A percentile compares a stretch with the other conserved stretches of the same genome.
phyloP scores from a whole-genome alignment of 2,113 vertebrate genomes.

The Atrichornis clamosus region DNA sequence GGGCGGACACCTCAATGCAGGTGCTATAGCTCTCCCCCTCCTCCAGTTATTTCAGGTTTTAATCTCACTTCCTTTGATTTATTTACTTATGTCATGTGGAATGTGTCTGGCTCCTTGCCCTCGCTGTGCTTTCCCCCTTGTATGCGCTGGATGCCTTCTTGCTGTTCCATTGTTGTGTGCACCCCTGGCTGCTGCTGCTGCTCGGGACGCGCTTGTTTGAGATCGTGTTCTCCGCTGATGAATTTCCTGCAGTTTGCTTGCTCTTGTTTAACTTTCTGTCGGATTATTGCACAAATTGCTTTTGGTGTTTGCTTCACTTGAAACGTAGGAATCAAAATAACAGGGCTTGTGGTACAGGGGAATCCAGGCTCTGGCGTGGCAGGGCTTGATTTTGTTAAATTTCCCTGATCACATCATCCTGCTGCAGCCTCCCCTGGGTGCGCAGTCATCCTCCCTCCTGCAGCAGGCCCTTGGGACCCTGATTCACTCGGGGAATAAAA shows the following conservation, averaged over 20 bases:
- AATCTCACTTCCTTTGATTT: conserved; percentile 66
- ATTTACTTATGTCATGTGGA: conserved; percentile 53
- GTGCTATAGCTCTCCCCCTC: conserved; percentile 57
- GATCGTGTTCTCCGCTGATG: background rate
- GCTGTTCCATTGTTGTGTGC: background rate
- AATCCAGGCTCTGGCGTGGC: rapidly evolving
- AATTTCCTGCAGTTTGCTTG: conserved; percentile 1
- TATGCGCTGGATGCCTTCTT: background rate
- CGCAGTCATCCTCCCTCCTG: background rate
- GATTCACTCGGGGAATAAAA: background rate
- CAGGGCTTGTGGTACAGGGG: rapidly evolving
- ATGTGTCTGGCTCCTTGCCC: conserved; percentile 60
- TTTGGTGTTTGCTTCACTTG: background rate
- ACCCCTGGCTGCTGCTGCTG: background rate
- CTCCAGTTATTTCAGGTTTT: conserved; percentile 65
- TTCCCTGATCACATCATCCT: background rate
- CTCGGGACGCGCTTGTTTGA: background rate
- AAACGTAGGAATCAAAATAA: background rate
- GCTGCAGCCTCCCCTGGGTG: rapidly evolving
- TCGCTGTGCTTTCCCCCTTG: conserved; percentile 20
- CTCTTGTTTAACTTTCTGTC: conserved; percentile 31
- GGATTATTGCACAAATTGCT: conserved; percentile 26
- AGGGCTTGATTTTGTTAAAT: background rate
- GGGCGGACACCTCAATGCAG: conserved; percentile 64
- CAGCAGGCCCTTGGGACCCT: rapidly evolving